Percentiles rank a stretch among this genome's conserved stretches.
Evolutionary conservation across 2,113 vertebrate species (phyloP).

Genomic region (Cercopithecus mona): DNA sequence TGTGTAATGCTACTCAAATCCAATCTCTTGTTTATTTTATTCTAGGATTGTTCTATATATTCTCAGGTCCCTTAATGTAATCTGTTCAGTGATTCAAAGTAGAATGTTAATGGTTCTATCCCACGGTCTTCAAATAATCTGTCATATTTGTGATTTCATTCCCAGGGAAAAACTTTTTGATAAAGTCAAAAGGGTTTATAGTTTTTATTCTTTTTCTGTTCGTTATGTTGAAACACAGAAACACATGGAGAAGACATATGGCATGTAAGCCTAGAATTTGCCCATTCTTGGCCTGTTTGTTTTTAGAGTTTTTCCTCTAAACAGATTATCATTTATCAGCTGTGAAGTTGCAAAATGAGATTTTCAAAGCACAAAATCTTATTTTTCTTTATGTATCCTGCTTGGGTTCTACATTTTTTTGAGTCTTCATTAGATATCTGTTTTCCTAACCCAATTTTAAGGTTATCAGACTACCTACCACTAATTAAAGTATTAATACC

Average conservation of each 20-base stretch:
- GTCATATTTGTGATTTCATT: background rate
- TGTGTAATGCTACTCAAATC: background rate
- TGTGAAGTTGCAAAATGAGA: background rate
- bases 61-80: background rate
- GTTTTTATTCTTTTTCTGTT: background rate
- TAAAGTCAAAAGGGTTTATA: background rate
- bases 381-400: background rate
- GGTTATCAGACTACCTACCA: background rate
- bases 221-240: background rate
- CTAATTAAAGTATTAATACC: background rate
- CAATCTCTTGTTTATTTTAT: background rate
- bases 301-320: background rate
- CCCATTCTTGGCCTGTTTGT: background rate
- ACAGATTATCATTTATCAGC: background rate
- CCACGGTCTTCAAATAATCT: background rate
- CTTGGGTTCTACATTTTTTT: background rate
- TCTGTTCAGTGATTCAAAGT: conserved; percentile 15
- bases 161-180: conserved; percentile 11
- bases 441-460: background rate
- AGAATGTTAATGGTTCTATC: conserved; percentile 3
- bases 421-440: background rate
- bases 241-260: background rate
- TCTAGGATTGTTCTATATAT: background rate
- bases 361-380: background rate
- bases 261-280: background rate